These are phyloP conservation scores for Xanthia icteritia DNA, from an alignment of 2,888 invertebrate genomes.

Conservation along the genomic window DNA sequence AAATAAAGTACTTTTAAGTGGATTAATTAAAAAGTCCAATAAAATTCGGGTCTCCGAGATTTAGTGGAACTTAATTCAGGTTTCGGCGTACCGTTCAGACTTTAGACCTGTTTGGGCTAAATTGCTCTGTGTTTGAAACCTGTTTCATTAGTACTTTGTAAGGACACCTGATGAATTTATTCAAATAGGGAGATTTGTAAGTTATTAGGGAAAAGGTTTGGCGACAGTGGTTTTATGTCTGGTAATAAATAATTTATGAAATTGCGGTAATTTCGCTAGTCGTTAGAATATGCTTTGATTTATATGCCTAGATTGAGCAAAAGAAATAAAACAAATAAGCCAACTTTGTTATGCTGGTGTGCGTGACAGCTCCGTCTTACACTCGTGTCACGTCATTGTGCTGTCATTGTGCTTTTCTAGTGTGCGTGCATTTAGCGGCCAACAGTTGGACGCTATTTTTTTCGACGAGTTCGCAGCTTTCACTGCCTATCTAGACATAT, in stretches of 20 bases:
- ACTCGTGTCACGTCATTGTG: no score
- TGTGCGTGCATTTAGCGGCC: no score
- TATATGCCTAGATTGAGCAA: no score
- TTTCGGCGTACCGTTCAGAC: constrained; percentile 30
- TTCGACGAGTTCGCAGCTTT: no score
- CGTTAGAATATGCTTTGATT: neutral
- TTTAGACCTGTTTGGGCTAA: constrained; percentile 41
- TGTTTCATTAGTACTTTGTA: constrained; percentile 28
- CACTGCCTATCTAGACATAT: no score
- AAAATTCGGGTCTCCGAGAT: constrained; percentile 61
- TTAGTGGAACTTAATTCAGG: constrained; percentile 54
- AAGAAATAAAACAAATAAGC: no score
- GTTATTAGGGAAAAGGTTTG: constrained; percentile 1
- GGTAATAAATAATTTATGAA: neutral
- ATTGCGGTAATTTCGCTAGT: neutral
- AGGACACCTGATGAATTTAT: constrained; percentile 15
- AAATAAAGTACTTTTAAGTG: constrained; percentile 64
- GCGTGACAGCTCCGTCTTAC: no score
- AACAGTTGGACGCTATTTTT: no score
- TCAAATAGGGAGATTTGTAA: constrained; percentile 14
- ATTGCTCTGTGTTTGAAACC: constrained; percentile 45
- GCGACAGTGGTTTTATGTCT: neutral
- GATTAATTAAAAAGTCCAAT: constrained; percentile 69
- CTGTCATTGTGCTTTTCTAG: no score
- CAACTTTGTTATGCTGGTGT: no score